Base-by-base conservation (phyloP, 1,140 invertebrate genomes). In the Magallana angulata region DNA sequence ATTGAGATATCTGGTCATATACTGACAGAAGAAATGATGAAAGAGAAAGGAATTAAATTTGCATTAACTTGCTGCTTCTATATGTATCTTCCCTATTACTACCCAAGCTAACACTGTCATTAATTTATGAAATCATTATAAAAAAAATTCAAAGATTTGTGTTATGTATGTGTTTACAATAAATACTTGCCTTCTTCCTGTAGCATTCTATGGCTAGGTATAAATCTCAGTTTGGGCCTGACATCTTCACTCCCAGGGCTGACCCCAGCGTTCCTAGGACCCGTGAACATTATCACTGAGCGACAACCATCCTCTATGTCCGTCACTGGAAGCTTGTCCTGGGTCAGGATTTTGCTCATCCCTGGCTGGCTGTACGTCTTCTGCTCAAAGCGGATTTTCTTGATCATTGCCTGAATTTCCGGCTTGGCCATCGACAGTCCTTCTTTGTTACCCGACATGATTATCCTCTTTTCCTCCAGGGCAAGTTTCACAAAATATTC, bases 211-310 rank as follows among this genome's bases (percentile, higher is more conserved):
- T 9, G 3, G 24, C 68, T 12, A 76, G 24, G 11, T 18, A 24
- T 7, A 64, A n/a, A 12, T 4, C 7, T 30, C 18, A 5, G 24
- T 30, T 18, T 76, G 7, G 68, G 18, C 14, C 24, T 8, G 68
- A 30, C 68, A 11, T 18, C 18, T 11, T 76, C 68, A 12, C 5
- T 24, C 12, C 8, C 36, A 76, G 11, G 36, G 5, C 18, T 76
- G 57, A 16, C 11, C n/a, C 16, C 14, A 12, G 36, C 11, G 3
- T 57, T 16, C 56, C 56, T 82, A 8, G 81, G 81, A 57, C 56
- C 56, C n/a, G 81, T 57, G 16, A 82, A 82, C 81, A 58, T 80
- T 8, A 86, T 58, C 14, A 86, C 16, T 5, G 85, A 71, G 18
- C 30, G 56, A 12, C 48, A 71, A 3, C 14, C 48, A 8, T 80